These are phyloP conservation scores for Xenopus petersii DNA, from an alignment of 2,797 vertebrate genomes.

Conservation along the genomic window DNA sequence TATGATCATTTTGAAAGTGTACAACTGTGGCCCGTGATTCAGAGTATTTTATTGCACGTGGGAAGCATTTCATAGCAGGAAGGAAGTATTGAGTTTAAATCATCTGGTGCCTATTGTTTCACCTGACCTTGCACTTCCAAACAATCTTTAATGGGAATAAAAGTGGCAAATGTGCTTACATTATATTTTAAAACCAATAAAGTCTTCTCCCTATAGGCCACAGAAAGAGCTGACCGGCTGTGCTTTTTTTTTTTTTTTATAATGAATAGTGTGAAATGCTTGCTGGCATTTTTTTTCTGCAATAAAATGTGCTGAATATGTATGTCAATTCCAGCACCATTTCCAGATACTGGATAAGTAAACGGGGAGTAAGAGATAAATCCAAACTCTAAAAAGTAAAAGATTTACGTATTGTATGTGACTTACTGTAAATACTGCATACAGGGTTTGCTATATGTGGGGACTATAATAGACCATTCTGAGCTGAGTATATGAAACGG, in stretches of 20 bases:
- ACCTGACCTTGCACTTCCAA: conserved; percentile 1
- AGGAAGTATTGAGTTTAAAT: background rate
- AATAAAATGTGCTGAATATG: conserved; percentile 1
- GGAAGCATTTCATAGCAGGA: background rate
- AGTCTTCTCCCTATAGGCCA: background rate
- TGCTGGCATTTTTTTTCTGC: background rate
- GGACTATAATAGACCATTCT: no score
- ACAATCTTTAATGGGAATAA: background rate
- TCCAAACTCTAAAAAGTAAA: no score
- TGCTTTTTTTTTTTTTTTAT: conserved; percentile 3
- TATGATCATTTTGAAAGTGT: no score
- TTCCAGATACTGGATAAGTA: no score
- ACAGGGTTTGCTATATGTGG: no score
- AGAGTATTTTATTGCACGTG: no score
- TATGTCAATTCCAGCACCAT: no score
- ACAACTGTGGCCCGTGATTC: no score
- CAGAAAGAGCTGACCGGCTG: background rate
- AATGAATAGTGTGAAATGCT: background rate
- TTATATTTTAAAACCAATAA: conserved; percentile 1
- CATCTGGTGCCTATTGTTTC: background rate
- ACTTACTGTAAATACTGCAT: no score
- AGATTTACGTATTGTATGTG: no score
- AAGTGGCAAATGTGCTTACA: conserved; percentile 17
- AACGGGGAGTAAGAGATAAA: no score
- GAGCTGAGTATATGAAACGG: no score